Percentiles rank a stretch among this genome's conserved stretches.
Evolutionary conservation across 2,113 vertebrate genomes (phyloP).

Genomic region (Catharus fuscescens): DNA sequence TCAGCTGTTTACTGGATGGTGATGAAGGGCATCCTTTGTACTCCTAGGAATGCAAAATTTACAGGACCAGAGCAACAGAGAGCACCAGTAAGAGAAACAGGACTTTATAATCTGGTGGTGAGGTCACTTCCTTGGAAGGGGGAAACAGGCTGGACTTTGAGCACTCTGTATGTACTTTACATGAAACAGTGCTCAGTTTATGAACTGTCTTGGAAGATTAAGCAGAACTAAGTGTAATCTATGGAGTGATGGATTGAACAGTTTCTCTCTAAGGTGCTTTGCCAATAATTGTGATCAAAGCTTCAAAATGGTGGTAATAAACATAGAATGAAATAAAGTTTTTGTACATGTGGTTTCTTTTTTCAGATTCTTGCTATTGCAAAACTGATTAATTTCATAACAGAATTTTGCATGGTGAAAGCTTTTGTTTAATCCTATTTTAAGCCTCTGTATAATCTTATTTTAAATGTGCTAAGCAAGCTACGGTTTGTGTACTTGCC

Average conservation of each 20-base stretch:
- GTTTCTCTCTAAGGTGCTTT: background rate
- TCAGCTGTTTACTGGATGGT: background rate
- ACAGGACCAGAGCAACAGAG: background rate
- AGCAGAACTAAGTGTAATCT: background rate
- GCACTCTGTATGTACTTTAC: background rate
- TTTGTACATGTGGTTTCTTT: background rate
- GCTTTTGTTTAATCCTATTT: background rate
- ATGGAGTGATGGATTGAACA: background rate
- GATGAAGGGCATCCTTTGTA: slow-evolving; percentile 3
- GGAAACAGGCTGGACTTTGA: background rate
- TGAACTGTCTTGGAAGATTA: slow-evolving; percentile 7
- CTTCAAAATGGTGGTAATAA: background rate
- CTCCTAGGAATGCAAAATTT: background rate
- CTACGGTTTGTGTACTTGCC: background rate
- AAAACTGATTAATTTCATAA: background rate
- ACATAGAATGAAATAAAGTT: background rate
- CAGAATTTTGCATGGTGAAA: background rate
- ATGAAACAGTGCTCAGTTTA: slow-evolving; percentile 7
- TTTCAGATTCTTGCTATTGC: background rate
- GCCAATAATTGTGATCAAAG: background rate
- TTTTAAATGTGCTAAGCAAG: background rate
- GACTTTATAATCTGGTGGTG: background rate
- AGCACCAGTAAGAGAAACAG: background rate
- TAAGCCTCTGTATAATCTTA: background rate
- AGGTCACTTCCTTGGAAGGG: background rate